Evolutionary conservation across 2,888 invertebrate species (phyloP).

Genomic region (Cataglyphis albicans): DNA sequence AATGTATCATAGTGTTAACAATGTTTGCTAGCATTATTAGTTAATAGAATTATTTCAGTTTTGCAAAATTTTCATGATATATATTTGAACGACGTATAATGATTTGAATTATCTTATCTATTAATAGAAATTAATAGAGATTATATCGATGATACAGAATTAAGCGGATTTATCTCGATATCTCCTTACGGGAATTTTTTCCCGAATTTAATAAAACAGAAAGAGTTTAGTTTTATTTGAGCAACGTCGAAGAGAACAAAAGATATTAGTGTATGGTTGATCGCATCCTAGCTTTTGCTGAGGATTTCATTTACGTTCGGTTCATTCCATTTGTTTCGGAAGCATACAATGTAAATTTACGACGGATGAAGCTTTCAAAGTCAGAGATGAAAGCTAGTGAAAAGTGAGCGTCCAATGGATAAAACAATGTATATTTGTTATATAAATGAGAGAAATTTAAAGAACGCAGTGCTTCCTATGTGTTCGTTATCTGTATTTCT

Average conservation of each 20-base stretch:
- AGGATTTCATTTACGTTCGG: slow-evolving; percentile 20
- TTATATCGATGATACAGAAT: background rate
- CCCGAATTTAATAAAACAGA: slow-evolving; percentile 62
- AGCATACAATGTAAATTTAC: slow-evolving; percentile 34
- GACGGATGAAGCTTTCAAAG: slow-evolving; percentile 1
- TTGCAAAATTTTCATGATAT: background rate
- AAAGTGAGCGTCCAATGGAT: background rate
- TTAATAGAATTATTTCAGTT: background rate
- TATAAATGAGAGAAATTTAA: background rate
- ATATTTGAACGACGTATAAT: background rate
- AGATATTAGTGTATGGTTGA: slow-evolving; percentile 48
- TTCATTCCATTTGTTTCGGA: slow-evolving; percentile 6
- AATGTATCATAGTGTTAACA: background rate
- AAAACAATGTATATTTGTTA: slow-evolving; percentile 7
- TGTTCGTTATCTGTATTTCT: background rate
- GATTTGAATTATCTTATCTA: slow-evolving; percentile 2
- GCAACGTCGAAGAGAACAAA: slow-evolving; percentile 71
- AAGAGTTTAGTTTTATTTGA: slow-evolving; percentile 66
- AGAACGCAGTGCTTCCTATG: background rate
- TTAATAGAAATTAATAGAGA: background rate
- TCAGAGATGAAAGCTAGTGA: slow-evolving; percentile 18
- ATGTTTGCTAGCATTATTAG: background rate
- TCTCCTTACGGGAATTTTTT: slow-evolving; percentile 5
- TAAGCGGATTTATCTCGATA: background rate
- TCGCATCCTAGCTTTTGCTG: slow-evolving; percentile 19